Evolutionary conservation across 2,888 invertebrate species (phyloP), one percentile per base, ranked within the genome.

Genomic region (Tenthredo scrophulariae): DNA sequence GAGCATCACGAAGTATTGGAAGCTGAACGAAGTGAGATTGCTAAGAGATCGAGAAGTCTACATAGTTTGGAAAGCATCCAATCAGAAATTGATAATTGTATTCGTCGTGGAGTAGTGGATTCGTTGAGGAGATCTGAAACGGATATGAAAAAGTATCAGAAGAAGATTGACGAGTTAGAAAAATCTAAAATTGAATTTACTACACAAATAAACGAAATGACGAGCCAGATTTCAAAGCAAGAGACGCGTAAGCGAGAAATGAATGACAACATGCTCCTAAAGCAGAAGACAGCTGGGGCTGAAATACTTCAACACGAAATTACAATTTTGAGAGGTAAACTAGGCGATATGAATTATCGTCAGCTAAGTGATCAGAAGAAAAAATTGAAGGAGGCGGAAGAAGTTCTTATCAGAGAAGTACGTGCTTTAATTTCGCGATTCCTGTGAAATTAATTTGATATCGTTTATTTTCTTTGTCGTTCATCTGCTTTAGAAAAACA

Each of bases 331-430:
- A 87, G 88, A 89, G 87, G 90, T 15, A 94, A 95, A 88, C 92
- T 97, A 84, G 95, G 94, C 2, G 94, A 95, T 54, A 93, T 96
- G 79, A 95, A 97, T 90, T 95, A 95, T 86, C 94, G 94, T 0
- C 94, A 94, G 86, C 90, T 97, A 0, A 88, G 91, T 9, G 93
- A 94, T 3, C 96, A 97, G 89, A 96, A 96, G 89, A 92, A 93
- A 7, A 91, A 94, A 0, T 91, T 96, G 18, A 93, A 94, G 33
- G 90, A 91, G 4, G 93, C 95, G 88, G 94, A 95, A 85, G 95
- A 95, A 43, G 92, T 92, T 40, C 92, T 95, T 18, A 93, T 94
- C 62, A 93, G 94, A 67, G 94, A 95, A 87, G 93, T 94, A 89
- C 85, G 86, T 67, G 6, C 40, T 43, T 46, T 13, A 0, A 62